phyloP scores from a whole-genome alignment of 2,797 vertebrate genomes.

The Syngnathus rostellatus region DNA sequence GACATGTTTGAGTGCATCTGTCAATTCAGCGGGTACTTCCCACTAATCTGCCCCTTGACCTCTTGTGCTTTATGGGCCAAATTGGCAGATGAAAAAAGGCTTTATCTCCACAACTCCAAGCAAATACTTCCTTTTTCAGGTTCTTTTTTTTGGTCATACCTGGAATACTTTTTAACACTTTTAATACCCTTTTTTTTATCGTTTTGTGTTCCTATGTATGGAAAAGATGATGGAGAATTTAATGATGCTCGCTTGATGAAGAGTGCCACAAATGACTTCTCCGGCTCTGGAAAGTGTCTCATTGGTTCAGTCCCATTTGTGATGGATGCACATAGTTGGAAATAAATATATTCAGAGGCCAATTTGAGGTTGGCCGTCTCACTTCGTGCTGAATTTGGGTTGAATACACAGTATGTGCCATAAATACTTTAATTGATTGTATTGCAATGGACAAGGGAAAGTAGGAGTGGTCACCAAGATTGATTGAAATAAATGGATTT shows the following conservation, averaged over 20 bases:
- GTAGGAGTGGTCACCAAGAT: not conserved
- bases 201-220: not conserved
- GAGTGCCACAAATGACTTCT: not conserved
- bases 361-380: not conserved
- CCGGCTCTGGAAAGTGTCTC: not conserved
- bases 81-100: slow-evolving; percentile 33
- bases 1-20: slow-evolving; percentile 4
- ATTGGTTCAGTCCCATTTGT: not conserved
- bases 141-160: slow-evolving; percentile 12
- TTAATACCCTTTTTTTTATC: not conserved
- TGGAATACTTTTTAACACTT: not conserved
- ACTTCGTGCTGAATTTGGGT: not conserved
- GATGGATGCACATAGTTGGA: not conserved
- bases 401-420: not conserved
- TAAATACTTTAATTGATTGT: not conserved
- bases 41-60: slow-evolving; percentile 40
- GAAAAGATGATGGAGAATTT: not conserved
- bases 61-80: slow-evolving; percentile 29
- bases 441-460: not conserved
- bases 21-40: slow-evolving; percentile 23
- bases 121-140: slow-evolving; percentile 31
- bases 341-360: not conserved
- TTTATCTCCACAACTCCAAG: slow-evolving; percentile 45
- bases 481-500: not conserved
- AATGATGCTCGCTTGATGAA: not conserved